Evolutionary conservation across 2,888 invertebrate species (phyloP).

Genomic region (Drosophila koepferae): DNA sequence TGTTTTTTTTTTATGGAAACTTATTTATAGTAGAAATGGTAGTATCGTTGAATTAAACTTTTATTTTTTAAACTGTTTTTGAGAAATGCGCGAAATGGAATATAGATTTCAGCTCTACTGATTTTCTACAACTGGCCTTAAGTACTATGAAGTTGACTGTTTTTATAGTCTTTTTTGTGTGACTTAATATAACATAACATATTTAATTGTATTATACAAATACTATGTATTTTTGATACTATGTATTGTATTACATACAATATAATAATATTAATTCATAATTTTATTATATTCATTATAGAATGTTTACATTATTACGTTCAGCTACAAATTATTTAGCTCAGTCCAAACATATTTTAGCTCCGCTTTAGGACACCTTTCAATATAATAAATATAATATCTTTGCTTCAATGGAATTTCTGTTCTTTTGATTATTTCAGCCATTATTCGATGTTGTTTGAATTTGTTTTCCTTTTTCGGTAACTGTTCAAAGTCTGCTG

Average conservation of each 20-base stretch:
- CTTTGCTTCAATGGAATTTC: not conserved
- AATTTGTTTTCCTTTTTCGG: slow-evolving; percentile 9
- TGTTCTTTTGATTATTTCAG: not conserved
- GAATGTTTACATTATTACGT: not conserved
- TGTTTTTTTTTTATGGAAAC: no score
- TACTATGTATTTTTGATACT: not conserved
- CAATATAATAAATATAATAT: slow-evolving; percentile 1
- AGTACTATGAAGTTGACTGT: not conserved
- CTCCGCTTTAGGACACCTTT: not conserved
- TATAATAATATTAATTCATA: not conserved
- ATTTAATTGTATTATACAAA: not conserved
- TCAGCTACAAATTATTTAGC: not conserved
- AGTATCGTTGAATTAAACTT: not conserved
- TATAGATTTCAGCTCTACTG: not conserved
- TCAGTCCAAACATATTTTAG: not conserved
- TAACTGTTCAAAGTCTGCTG: slow-evolving; percentile 14
- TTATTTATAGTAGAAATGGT: no score
- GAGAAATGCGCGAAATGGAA: not conserved
- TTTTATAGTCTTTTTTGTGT: slow-evolving; percentile 1
- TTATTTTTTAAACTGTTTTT: no score
- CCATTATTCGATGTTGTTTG: not conserved
- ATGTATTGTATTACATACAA: not conserved
- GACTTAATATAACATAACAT: not conserved
- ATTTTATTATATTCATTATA: not conserved
- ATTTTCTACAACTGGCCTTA: not conserved